A percentile compares a stretch with the other conserved stretches of the same genome.
phyloP scores from a whole-genome alignment of 2,888 invertebrate species.

The Andrena haemorrhoa region DNA sequence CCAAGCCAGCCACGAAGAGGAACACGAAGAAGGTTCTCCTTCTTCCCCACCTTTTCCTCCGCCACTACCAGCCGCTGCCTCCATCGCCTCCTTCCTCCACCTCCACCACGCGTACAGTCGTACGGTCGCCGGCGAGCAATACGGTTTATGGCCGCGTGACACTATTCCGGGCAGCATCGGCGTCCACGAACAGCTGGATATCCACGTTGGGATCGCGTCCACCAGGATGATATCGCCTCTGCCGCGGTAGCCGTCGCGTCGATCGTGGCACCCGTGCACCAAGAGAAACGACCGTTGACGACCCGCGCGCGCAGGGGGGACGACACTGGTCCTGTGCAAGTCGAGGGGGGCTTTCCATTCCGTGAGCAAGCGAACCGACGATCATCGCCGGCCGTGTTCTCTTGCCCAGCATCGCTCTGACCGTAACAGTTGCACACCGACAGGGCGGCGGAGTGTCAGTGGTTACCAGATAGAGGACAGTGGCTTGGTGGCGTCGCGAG shows the following conservation, averaged over 20 bases:
- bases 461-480: not conserved
- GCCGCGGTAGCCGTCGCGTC: slow-evolving; percentile 9
- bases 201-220: slow-evolving; percentile 58
- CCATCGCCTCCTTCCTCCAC: slow-evolving; percentile 67
- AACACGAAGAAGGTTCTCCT: slow-evolving; percentile 67
- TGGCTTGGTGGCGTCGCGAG: slow-evolving; percentile 1
- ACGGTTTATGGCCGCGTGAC: slow-evolving; percentile 74
- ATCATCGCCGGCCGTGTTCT: not conserved
- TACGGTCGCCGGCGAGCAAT: slow-evolving; percentile 75
- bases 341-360: not conserved
- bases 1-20: slow-evolving; percentile 67
- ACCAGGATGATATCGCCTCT: slow-evolving; percentile 29
- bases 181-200: slow-evolving; percentile 71
- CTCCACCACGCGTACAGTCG: slow-evolving; percentile 73
- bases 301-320: too few species aligned
- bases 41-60: slow-evolving; percentile 53
- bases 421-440: not conserved
- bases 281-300: not conserved
- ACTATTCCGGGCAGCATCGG: slow-evolving; percentile 67
- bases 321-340: not conserved
- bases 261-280: not conserved
- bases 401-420: slow-evolving; percentile 5
- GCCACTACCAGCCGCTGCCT: slow-evolving; percentile 57
- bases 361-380: not conserved
- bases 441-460: slow-evolving; percentile 1